A percentile compares a stretch with the other conserved stretches of the same genome.
Evolutionary conservation across 1,140 invertebrate species (phyloP).

Genomic region (Drosophila guanche): DNA sequence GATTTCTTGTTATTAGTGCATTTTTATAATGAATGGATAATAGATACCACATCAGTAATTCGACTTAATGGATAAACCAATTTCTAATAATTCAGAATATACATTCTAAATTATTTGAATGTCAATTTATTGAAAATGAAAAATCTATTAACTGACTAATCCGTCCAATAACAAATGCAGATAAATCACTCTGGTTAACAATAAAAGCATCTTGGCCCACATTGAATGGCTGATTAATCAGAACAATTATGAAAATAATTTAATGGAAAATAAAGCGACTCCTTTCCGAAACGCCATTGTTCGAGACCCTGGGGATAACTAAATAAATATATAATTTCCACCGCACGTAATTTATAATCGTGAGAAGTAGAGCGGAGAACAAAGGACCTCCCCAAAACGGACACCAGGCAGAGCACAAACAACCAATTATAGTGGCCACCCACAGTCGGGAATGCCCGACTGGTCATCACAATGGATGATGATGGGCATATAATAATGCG

Average conservation of each 20-base stretch:
- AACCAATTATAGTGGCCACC: conserved; percentile 44
- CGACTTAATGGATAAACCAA: too few relatives aligned
- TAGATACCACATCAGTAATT: too few relatives aligned
- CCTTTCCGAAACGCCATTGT: conserved; percentile 3
- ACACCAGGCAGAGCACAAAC: conserved; percentile 1
- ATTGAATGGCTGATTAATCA: conserved; percentile 24
- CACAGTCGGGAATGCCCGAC: conserved; percentile 44
- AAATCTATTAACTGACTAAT: not conserved
- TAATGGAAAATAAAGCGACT: conserved; percentile 8
- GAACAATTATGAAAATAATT: conserved; percentile 24
- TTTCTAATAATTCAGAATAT: too few relatives aligned
- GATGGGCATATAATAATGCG: conserved; percentile 55
- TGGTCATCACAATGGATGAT: conserved; percentile 35
- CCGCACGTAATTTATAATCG: conserved; percentile 46
- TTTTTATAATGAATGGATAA: too few relatives aligned
- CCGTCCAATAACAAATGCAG: not conserved
- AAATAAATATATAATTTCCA: conserved; percentile 49
- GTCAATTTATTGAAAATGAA: too few relatives aligned
- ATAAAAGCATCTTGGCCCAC: conserved; percentile 6
- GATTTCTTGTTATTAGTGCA: too few relatives aligned
- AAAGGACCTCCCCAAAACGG: conserved; percentile 26
- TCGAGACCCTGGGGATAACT: not conserved
- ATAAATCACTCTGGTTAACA: not conserved
- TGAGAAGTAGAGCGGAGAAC: conserved; percentile 27
- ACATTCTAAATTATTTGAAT: too few relatives aligned